Evolutionary conservation across 2,888 invertebrate genomes (phyloP).

Genomic region (Cephus pulcher): DNA sequence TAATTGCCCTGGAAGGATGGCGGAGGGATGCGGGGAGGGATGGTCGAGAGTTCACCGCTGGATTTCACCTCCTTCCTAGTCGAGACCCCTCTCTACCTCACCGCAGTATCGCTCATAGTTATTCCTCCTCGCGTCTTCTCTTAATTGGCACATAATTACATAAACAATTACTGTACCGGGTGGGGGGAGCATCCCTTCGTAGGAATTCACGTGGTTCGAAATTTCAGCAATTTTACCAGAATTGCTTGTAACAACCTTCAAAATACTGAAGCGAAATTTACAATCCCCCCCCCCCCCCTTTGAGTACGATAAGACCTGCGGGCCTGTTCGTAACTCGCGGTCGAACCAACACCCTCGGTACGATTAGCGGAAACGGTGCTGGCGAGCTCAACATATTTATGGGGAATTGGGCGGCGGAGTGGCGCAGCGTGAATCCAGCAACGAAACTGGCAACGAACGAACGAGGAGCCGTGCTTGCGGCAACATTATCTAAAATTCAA

Average conservation of each 20-base stretch:
- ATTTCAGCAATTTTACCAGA: background rate
- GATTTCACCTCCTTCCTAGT: background rate
- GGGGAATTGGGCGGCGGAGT: conserved; percentile 24
- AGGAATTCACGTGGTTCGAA: conserved; percentile 3
- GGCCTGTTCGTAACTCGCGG: background rate
- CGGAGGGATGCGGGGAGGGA: background rate
- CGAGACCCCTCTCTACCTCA: background rate
- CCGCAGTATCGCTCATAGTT: background rate
- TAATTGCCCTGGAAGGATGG: conserved; percentile 58
- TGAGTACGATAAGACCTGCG: background rate
- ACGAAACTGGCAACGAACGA: conserved; percentile 15
- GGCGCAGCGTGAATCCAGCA: background rate
- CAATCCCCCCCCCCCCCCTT: background rate
- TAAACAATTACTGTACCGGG: conserved; percentile 51
- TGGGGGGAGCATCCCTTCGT: background rate
- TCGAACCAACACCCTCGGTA: background rate
- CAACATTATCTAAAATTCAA: conserved; percentile 68
- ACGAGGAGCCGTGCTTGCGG: conserved; percentile 62
- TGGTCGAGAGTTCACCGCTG: background rate
- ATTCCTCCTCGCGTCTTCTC: conserved; percentile 36
- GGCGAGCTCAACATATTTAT: conserved; percentile 33
- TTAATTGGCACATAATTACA: conserved; percentile 65
- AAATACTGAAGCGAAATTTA: background rate
- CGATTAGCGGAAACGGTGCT: conserved; percentile 18
- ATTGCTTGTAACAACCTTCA: background rate